phyloP scores from a whole-genome alignment of 2,888 invertebrate species.

The Molanna angustata region DNA sequence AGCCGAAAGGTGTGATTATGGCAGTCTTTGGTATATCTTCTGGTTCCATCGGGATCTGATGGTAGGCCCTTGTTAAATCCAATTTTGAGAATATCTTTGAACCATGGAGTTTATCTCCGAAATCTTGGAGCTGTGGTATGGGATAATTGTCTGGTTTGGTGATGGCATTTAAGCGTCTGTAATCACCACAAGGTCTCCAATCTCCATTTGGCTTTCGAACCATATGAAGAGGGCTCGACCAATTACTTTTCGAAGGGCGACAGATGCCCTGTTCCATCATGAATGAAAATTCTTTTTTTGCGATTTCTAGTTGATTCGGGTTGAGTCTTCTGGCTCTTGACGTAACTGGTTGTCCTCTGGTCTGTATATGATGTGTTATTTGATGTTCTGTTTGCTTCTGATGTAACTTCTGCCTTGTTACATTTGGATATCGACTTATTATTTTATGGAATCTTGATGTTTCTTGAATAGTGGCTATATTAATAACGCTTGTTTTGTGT shows the following conservation, averaged over 20 bases:
- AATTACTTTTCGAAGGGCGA: constrained; percentile 37
- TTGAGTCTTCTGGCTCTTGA: constrained; percentile 23
- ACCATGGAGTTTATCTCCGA: constrained; percentile 31
- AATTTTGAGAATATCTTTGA: constrained; percentile 34
- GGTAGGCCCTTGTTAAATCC: constrained; percentile 37
- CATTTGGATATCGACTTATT: too few species aligned
- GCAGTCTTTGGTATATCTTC: constrained; percentile 38
- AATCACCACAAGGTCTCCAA: constrained; percentile 37
- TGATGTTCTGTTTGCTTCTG: constrained; percentile 5
- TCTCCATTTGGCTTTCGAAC: constrained; percentile 26
- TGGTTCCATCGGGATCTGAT: constrained; percentile 24
- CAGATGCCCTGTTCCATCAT: constrained; percentile 38
- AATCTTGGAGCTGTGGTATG: constrained; percentile 36
- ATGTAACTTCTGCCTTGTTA: too few species aligned
- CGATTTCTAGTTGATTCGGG: constrained; percentile 18
- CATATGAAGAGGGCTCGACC: constrained; percentile 39
- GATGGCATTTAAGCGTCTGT: constrained; percentile 36
- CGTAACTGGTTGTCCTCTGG: constrained; percentile 26
- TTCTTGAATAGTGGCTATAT: too few species aligned
- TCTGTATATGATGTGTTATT: constrained; percentile 25
- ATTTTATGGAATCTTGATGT: too few species aligned
- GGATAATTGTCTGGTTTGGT: constrained; percentile 39
- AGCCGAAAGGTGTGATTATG: constrained; percentile 35
- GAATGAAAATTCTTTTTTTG: constrained; percentile 23
- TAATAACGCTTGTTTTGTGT: too few species aligned